Percentiles rank a stretch among this genome's conserved stretches.
Evolutionary conservation across 2,797 vertebrate species (phyloP).

Genomic region (Myripristis murdjan): DNA sequence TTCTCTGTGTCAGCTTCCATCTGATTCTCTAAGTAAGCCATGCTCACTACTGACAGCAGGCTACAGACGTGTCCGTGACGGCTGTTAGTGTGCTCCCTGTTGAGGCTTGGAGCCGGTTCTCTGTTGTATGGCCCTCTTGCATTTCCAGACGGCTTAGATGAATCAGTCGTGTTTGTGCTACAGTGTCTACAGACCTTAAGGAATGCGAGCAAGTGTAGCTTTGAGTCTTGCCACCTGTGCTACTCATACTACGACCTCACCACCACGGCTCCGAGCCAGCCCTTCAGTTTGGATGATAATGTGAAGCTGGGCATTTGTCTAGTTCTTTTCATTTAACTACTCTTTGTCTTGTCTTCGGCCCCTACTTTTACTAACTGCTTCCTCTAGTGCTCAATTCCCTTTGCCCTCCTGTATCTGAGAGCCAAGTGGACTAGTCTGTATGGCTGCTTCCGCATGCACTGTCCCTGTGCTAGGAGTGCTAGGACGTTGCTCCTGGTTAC

Average conservation of each 20-base stretch:
- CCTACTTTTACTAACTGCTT: conserved; percentile 54
- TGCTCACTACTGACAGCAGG: neutral
- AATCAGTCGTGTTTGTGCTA: conserved; percentile 13
- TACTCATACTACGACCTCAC: conserved; percentile 21
- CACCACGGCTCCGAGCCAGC: conserved; percentile 27
- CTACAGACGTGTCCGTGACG: conserved; percentile 10
- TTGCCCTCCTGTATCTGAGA: conserved; percentile 58
- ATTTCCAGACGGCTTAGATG: conserved; percentile 29
- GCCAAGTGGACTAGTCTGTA: conserved; percentile 62
- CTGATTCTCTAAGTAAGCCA: conserved; percentile 5
- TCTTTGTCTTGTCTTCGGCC: conserved; percentile 58
- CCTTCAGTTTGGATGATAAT: conserved; percentile 43
- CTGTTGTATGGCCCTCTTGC: conserved; percentile 25
- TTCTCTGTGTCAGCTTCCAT: conserved; percentile 29
- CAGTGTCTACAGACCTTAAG: conserved; percentile 16
- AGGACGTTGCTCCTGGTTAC: conserved; percentile 81
- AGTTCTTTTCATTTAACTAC: conserved; percentile 56
- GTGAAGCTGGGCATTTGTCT: conserved; percentile 42
- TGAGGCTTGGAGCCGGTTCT: conserved; percentile 12
- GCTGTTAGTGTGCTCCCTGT: conserved; percentile 2
- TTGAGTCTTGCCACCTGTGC: conserved; percentile 44
- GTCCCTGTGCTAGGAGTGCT: conserved; percentile 57
- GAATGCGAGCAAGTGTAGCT: conserved; percentile 48
- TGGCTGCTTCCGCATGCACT: conserved; percentile 66
- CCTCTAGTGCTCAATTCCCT: conserved; percentile 40